Percentiles rank a stretch among this genome's conserved stretches.
Conservation (phyloP, 2,888 invertebrate genomes). For the Harpagoxenus sublaevis region DNA sequence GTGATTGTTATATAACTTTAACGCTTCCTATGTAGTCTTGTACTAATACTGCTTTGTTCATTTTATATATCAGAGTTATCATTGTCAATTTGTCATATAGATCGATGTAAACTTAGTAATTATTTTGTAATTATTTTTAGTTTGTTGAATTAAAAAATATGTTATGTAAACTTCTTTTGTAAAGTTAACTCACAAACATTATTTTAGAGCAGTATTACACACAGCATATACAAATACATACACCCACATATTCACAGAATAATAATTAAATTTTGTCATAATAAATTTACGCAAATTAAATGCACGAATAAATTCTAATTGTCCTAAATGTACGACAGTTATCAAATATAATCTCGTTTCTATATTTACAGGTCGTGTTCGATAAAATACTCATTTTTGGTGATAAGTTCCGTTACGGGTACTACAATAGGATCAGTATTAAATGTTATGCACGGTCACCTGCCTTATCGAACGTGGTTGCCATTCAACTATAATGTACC, state of each 20-base stretch:
- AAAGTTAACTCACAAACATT: no score
- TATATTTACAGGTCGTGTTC: not conserved
- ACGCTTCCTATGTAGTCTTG: no score
- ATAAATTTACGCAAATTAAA: not conserved
- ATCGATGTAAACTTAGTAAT: no score
- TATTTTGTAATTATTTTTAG: no score
- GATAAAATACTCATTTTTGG: conserved; percentile 20
- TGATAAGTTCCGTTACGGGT: not conserved
- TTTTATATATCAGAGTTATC: no score
- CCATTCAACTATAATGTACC: not conserved
- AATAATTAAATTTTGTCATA: not conserved
- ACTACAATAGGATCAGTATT: conserved; percentile 10
- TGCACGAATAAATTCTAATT: not conserved
- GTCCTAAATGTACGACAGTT: not conserved
- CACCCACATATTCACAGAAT: not conserved
- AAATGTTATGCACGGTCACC: not conserved
- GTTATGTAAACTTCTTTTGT: no score
- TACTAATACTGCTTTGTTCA: no score
- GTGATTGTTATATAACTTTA: no score
- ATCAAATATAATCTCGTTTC: not conserved
- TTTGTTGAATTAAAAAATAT: no score
- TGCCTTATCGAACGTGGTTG: conserved; percentile 34
- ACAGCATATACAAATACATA: no score
- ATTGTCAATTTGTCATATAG: no score
- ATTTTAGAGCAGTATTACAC: no score